Conservation (phyloP, 2,797 vertebrate species). For the Mycteria americana region DNA sequence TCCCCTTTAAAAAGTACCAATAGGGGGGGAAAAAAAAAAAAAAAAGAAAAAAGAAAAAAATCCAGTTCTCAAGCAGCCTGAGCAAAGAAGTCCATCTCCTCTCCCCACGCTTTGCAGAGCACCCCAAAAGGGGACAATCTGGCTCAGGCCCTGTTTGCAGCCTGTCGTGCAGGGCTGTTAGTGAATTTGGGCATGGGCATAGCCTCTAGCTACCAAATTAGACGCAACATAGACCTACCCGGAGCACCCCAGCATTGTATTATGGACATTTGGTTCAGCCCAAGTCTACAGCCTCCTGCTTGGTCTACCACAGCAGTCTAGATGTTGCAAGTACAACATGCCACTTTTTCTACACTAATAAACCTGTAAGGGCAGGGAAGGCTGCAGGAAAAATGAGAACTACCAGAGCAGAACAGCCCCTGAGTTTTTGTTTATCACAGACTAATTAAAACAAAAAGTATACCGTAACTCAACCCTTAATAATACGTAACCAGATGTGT, state of each 20-base stretch:
- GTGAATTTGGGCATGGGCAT: not conserved
- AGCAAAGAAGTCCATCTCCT: not conserved
- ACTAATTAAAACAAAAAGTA: constrained; percentile 77
- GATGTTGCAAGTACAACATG: not conserved
- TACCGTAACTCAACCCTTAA: constrained; percentile 71
- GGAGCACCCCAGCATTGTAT: not conserved
- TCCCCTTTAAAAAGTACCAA: not conserved
- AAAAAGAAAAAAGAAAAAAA: not conserved
- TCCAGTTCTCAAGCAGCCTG: not conserved
- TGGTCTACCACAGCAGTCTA: constrained; percentile 20
- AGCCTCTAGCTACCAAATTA: not conserved
- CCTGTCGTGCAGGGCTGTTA: not conserved
- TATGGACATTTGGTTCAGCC: not conserved
- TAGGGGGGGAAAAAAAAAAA: not conserved
- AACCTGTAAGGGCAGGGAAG: constrained; percentile 65
- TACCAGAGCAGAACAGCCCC: constrained; percentile 70
- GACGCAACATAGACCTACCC: not conserved
- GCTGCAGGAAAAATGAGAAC: constrained; percentile 70
- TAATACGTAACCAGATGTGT: constrained; percentile 74
- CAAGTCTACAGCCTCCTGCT: not conserved
- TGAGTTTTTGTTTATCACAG: constrained; percentile 72
- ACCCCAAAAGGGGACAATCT: not conserved
- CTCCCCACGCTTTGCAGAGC: not conserved
- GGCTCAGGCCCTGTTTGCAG: not conserved
- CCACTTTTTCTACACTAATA: constrained; percentile 65